Percentiles rank a stretch among this genome's conserved stretches.
These are phyloP conservation scores for Xenus cinereus DNA, from an alignment of 2,113 vertebrate species.

Conservation along the genomic window DNA sequence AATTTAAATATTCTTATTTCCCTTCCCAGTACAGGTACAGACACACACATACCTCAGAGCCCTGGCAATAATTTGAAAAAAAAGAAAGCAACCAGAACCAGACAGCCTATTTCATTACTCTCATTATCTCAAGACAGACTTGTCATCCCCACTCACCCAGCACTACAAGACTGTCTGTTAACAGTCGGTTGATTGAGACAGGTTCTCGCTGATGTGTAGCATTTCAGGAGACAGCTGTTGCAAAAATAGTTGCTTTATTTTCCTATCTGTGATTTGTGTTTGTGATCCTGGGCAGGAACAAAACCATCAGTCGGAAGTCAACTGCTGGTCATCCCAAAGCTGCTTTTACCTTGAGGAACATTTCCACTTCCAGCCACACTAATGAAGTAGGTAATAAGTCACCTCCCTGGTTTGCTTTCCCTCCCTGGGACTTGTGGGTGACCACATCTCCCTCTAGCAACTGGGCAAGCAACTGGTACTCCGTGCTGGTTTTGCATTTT, in stretches of 20 bases:
- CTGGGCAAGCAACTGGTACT: background rate
- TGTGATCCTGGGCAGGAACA: background rate
- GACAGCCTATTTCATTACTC: background rate
- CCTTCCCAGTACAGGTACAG: background rate
- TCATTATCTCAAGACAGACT: background rate
- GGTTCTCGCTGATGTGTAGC: accelerated
- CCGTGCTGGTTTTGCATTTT: accelerated
- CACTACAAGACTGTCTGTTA: background rate
- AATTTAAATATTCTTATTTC: background rate
- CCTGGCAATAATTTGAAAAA: background rate
- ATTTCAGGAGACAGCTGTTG: background rate
- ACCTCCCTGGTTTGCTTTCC: background rate
- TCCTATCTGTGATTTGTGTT: background rate
- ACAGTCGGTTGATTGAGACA: background rate
- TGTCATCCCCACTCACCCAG: background rate
- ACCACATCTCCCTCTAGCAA: background rate
- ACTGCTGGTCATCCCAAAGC: background rate
- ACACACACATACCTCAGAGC: background rate
- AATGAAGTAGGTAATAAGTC: background rate
- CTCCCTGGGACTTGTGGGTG: background rate
- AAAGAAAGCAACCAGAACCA: background rate
- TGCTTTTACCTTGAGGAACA: slow-evolving; percentile 48
- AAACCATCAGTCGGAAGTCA: background rate
- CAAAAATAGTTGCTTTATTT: background rate
- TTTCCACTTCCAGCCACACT: background rate